These are phyloP conservation scores for Drosophila falleni DNA, from an alignment of 2,888 invertebrate genomes.

Conservation along the genomic window DNA sequence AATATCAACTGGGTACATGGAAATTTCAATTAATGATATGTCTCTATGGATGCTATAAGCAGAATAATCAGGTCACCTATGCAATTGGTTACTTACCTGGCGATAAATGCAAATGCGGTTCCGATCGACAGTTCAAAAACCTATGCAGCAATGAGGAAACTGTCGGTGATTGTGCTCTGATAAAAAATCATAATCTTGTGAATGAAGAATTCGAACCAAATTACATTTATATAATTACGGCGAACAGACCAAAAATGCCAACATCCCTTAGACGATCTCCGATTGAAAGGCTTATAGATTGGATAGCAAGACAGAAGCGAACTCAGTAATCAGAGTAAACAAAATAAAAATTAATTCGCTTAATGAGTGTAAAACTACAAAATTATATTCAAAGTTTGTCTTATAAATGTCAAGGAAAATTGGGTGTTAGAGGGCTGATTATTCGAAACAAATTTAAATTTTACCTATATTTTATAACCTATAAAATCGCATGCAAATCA, in stretches of 20 bases:
- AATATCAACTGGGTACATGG: fast-evolving
- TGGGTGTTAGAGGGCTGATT: too few relatives aligned
- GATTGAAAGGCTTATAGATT: background rate
- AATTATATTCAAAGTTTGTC: too few relatives aligned
- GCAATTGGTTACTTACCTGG: background rate
- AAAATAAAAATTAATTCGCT: too few relatives aligned
- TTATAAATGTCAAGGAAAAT: too few relatives aligned
- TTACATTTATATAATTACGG: background rate
- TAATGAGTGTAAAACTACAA: too few relatives aligned
- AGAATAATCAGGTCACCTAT: background rate
- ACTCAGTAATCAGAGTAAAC: too few relatives aligned
- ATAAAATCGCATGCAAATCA: too few relatives aligned
- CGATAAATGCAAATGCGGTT: background rate
- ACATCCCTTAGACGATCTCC: background rate
- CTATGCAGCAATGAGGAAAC: slow-evolving; percentile 5
- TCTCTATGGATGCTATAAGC: slow-evolving; percentile 26
- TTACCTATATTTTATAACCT: too few relatives aligned
- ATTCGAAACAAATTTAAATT: too few relatives aligned
- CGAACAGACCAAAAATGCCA: too few relatives aligned
- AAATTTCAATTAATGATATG: slow-evolving; percentile 20
- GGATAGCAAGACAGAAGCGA: background rate
- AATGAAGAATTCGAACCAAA: background rate
- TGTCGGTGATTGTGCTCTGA: background rate
- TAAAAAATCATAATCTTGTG: background rate
- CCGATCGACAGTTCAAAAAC: slow-evolving; percentile 2